Evolutionary conservation across 2,888 invertebrate species (phyloP), one percentile per base, ranked within the genome.

Genomic region (Parnassius glacialis): DNA sequence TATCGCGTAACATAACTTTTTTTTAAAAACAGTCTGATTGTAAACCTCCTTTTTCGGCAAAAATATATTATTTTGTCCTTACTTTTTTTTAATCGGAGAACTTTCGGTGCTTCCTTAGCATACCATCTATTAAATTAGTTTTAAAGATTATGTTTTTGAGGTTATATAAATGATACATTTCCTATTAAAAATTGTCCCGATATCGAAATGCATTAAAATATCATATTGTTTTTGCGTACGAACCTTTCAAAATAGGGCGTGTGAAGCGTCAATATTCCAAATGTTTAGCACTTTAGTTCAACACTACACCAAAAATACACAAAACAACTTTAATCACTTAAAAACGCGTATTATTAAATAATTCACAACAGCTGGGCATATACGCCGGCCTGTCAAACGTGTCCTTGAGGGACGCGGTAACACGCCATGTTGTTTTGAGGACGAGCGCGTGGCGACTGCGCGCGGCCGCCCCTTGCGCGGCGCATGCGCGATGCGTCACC

Each of bases 391-490:
- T 87, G 86, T 87, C 84, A 87, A 74, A 76, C 59, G 74, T 80
- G 87, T 87, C 89, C 89, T 88, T 87, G 85, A 78, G 76, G 82
- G 78, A 83, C 82, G 80, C 79, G 71, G 57, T 51, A 13, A 56
- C 72, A 73, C 89, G 86, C 88, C 90, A 87, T 88, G 84, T 85
- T 85, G 81, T 74, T 80, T 83, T 78, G 79, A 79, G 83, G 83
- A 84, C 85, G 82, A 81, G 84, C 90, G 90, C 88, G 87, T 86
- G 87, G 82, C 87, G 87, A 90, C 90, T 90, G 90, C 88, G 90
- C 88, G 82, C 78, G 75, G 81, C 84, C 80, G 83, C 81, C 85
- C 75, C 70, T 67, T 64, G 69, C 68, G 62, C 71, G 64, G 81
- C 84, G 85, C 88, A 82, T 81, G 90, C 87, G 87, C 77, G 70